Evolutionary conservation across 1,140 invertebrate species (phyloP), one percentile per base, ranked within the genome.

Genomic region (Lordiphosa stackelbergi): DNA sequence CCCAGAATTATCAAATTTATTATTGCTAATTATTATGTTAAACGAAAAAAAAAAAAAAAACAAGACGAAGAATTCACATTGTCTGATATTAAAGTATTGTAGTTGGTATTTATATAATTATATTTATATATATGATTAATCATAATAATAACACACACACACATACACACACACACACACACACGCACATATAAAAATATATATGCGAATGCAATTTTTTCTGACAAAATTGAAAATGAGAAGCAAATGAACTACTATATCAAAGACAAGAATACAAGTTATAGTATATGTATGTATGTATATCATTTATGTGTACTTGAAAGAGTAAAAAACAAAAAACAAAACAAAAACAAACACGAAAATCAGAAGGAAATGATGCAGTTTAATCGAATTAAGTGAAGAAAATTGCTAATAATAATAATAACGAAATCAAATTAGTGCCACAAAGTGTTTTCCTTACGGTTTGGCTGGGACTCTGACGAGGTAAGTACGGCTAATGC

Each of bases 1-100:
- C 42, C 56, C 38, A 58, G 60, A 36, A 55, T 53, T 54, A 56
- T 41, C 13, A 36, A 71, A 43, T 41, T 61, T 61, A 62, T 75
- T 75, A 72, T 63, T 72, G 53, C 66, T 58, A 75, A 75, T 61
- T 60, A 71, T 74, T 75, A 66, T 66, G 66, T 75, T 75, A 53
- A 57, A 53, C 16, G 37, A 53, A 28, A 13, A 54, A 19, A n/a
- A 49, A 38, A 45, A 45, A 37, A 38, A 45, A 38, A 46, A 53
- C 11, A 11, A 52, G n/a, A 56, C 31, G 22, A 69, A 52, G 19
- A 68, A 57, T 53, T 62, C 52, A 62, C 53, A 70, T 70, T 79
- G 75, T 79, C 74, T 79, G 74, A 79, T 74, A 79, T 74, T 70
- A 81, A 79, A 79, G 74, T 79, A 79, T 79, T 79, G 74, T 79